Base-by-base conservation (phyloP, 2,797 vertebrate species). In the Liasis olivaceus region DNA sequence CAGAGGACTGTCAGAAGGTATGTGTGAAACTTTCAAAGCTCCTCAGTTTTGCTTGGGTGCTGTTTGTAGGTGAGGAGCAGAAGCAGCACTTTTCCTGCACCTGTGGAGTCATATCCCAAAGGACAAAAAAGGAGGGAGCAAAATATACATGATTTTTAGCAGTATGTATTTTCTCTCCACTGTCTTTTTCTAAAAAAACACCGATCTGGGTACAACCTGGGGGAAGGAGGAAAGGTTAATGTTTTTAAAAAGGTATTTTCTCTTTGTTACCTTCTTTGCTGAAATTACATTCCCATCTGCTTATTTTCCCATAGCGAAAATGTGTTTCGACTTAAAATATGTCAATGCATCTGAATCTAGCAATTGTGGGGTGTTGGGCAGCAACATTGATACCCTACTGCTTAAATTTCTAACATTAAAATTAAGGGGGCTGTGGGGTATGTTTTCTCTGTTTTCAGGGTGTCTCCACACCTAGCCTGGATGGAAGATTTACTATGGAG, bases 21-120 rank as follows among this genome's bases (percentile, higher is more conserved):
- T 86, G 77, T 5, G 0, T 94, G 95, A 95, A 96, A 96, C 93
- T 91, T 89, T 26, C 92, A 77, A 77, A 91, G 94, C 93, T 8
- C 60, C 20, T 58, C 89, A 56, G 24, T 24, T 85, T 42, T 20
- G 31, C 14, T 22, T 20, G 69, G 13, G 31, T 56, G 56, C 3
- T 59, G 66, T 17, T 54, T 13, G 91, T 93, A 93, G 92, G 0
- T 0, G 90, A 31, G 24, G 64, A 26, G 85, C 20, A 58, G 51
- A 54, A 54, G 51, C 51, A 54, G 51, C 5, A 7, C 5, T 54
- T 42, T 54, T 54, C 51, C 51, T 7, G 51, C 51, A 54, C 51
- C 51, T 54, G 5, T 54, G 8, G 51, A 54, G 1, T 6, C 51
- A 54, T 8, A 54, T 8, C 51, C 51, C 51, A 54, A 54, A 7